Evolutionary conservation across 2,888 invertebrate species (phyloP).

Genomic region (Liodrosophila aerea): DNA sequence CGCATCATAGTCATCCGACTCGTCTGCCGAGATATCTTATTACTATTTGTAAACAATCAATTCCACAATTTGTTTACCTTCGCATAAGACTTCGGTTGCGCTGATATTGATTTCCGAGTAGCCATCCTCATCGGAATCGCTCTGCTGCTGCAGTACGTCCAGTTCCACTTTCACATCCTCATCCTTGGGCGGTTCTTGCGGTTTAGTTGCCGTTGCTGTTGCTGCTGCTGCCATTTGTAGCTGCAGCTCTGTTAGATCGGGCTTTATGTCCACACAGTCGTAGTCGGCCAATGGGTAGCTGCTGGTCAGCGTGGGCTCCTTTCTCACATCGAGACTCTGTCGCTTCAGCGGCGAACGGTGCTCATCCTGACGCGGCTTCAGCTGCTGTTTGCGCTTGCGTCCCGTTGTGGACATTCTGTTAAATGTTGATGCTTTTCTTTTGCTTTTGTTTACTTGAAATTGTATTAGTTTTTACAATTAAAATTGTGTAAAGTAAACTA

Average conservation of each 20-base stretch:
- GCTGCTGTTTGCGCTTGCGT: conserved; percentile 58
- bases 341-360: conserved; percentile 56
- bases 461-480: conserved; percentile 5
- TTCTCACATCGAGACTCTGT: conserved; percentile 45
- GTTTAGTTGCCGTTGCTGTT: background rate
- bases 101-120: conserved; percentile 61
- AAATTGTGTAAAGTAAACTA: conserved; percentile 19
- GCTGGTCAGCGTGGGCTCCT: conserved; percentile 36
- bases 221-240: conserved; percentile 35
- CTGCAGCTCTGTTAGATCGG: conserved; percentile 59
- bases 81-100: conserved; percentile 52
- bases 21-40: conserved; percentile 44
- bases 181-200: background rate
- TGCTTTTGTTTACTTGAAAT: background rate
- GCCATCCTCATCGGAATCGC: conserved; percentile 71
- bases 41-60: too few relatives aligned
- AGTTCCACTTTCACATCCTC: conserved; percentile 34
- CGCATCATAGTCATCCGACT: conserved; percentile 61
- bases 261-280: conserved; percentile 57
- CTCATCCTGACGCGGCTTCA: conserved; percentile 56
- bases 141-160: conserved; percentile 54
- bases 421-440: too few relatives aligned
- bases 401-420: conserved; percentile 45
- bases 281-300: conserved; percentile 59
- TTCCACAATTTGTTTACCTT: conserved; percentile 62